phyloP scores from a whole-genome alignment of 2,113 vertebrate genomes.

The Lagopus leucura region DNA sequence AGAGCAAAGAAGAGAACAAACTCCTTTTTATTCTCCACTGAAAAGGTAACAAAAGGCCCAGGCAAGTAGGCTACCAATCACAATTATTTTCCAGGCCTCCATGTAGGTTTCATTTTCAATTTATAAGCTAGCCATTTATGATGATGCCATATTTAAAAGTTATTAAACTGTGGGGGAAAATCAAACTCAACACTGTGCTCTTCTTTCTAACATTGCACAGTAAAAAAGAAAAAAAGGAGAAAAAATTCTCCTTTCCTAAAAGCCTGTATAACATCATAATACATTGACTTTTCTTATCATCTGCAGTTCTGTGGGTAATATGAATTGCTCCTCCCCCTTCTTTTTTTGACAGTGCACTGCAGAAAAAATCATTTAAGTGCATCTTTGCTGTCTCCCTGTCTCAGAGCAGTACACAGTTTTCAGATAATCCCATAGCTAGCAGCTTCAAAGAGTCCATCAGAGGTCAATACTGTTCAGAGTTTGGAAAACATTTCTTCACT shows the following conservation, averaged over 20 bases:
- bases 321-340: neutral
- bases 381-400: constrained; percentile 14
- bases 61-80: neutral
- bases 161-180: neutral
- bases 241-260: neutral
- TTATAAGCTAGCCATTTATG: neutral
- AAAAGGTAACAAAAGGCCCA: neutral
- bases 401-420: neutral
- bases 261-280: neutral
- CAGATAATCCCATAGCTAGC: neutral
- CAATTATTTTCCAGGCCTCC: neutral
- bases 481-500: neutral
- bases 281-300: neutral
- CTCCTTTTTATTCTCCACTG: neutral
- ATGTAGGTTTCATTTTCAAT: neutral
- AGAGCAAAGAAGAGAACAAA: neutral
- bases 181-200: neutral
- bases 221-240: neutral
- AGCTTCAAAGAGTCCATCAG: neutral
- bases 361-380: constrained; percentile 43
- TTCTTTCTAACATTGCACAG: neutral
- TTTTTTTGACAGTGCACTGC: neutral
- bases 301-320: neutral
- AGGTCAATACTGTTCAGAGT: neutral
- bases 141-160: neutral